A percentile compares a stretch with the other conserved stretches of the same genome.
phyloP scores from a whole-genome alignment of 2,797 vertebrate species.

The Galagoides demidoff region DNA sequence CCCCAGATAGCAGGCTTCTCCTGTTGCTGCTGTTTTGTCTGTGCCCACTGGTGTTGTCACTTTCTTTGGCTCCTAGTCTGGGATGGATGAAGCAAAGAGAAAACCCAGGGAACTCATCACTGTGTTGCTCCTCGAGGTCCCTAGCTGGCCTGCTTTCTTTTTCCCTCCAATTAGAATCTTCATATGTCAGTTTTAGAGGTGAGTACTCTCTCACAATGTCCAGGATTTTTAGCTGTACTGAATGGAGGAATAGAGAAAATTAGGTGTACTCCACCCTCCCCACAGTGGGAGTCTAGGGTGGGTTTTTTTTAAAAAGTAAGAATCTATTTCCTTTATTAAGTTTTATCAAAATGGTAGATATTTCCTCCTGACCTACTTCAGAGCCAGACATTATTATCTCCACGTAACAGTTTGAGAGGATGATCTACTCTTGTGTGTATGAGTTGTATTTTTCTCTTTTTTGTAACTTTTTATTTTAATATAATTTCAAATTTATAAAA shows the following conservation, averaged over 20 bases:
- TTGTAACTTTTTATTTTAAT: background rate
- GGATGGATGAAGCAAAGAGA: background rate
- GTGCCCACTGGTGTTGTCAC: background rate
- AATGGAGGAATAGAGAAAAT: background rate
- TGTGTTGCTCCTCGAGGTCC: background rate
- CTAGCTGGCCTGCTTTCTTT: background rate
- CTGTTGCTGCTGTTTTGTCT: background rate
- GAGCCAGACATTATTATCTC: background rate
- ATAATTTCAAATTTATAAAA: background rate
- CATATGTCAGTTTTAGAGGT: constrained; percentile 8
- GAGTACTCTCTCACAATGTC: background rate
- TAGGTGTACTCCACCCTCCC: background rate
- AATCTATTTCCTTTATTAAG: background rate
- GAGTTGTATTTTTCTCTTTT: background rate
- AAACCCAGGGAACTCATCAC: background rate
- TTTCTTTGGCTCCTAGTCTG: background rate
- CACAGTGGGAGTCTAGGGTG: background rate
- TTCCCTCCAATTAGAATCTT: background rate
- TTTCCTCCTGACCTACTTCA: background rate
- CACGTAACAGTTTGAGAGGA: background rate
- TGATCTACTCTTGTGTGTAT: background rate
- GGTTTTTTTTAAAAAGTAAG: background rate
- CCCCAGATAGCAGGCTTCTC: background rate
- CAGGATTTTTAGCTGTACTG: background rate
- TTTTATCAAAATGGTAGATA: background rate